Percentiles rank a stretch among this genome's conserved stretches.
Conservation (phyloP, 2,888 invertebrate genomes). For the Eubasilissa splendida region DNA sequence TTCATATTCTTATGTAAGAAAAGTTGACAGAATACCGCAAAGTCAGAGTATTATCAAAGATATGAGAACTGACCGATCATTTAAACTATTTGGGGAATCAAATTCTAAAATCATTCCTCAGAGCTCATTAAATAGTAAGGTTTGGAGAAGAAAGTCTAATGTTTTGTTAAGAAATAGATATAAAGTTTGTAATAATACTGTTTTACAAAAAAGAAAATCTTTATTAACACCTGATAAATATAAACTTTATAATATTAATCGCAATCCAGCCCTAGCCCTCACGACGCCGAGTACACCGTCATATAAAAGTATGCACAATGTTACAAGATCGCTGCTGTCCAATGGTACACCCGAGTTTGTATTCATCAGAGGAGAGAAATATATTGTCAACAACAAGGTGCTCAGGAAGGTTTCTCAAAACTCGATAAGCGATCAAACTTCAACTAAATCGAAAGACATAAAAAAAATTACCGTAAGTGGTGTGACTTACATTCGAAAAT, state of each 20-base stretch:
- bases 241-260: constrained; percentile 19
- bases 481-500: constrained; percentile 53
- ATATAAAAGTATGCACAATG: not conserved
- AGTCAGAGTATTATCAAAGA: not conserved
- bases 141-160: constrained; percentile 34
- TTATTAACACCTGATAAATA: constrained; percentile 16
- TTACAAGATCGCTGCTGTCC: not conserved
- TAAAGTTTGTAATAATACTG: constrained; percentile 33
- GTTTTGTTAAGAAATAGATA: constrained; percentile 14
- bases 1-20: constrained; percentile 50
- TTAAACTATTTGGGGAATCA: not conserved
- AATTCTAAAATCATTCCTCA: not conserved
- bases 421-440: not conserved
- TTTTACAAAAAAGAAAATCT: not conserved
- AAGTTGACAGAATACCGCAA: constrained; percentile 12
- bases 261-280: not conserved
- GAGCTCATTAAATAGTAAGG: constrained; percentile 15
- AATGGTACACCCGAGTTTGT: constrained; percentile 41
- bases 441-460: constrained; percentile 28
- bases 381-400: constrained; percentile 39
- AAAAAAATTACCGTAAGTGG: constrained; percentile 51
- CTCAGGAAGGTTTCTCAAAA: constrained; percentile 37
- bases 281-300: not conserved
- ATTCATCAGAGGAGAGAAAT: constrained; percentile 54
- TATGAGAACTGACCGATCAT: not conserved